A percentile compares a stretch with the other conserved stretches of the same genome.
These are phyloP conservation scores for Ellobius talpinus DNA, from an alignment of 2,113 vertebrate genomes.

Conservation along the genomic window DNA sequence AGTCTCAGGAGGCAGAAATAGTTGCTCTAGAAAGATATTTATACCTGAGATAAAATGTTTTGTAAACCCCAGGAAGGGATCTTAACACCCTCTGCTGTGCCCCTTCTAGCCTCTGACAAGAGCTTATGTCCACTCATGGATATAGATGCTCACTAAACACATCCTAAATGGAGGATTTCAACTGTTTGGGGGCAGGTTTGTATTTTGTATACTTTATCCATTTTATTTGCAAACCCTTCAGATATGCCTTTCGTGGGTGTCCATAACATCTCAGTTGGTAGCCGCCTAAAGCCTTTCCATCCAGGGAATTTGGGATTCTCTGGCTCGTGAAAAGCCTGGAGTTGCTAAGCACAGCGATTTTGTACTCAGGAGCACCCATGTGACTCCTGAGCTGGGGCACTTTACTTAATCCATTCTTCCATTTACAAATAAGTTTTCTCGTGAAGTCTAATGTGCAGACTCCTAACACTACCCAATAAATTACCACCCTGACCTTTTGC, in stretches of 20 bases:
- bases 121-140: background rate
- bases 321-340: background rate
- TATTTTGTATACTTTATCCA: background rate
- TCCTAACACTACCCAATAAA: conserved; percentile 88
- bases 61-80: conserved; percentile 9
- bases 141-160: background rate
- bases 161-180: background rate
- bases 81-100: background rate
- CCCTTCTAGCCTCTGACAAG: background rate
- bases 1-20: background rate
- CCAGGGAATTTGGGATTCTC: background rate
- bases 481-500: conserved; percentile 86
- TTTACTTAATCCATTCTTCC: conserved; percentile 66
- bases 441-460: conserved; percentile 79
- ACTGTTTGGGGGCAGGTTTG: accelerated
- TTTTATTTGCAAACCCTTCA: background rate
- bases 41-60: background rate
- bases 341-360: background rate
- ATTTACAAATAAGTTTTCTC: conserved; percentile 79
- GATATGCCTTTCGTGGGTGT: background rate
- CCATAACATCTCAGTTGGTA: background rate
- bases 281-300: conserved; percentile 17
- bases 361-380: background rate
- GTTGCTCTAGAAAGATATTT: conserved; percentile 5
- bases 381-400: background rate